Evolutionary conservation across 2,113 vertebrate species (phyloP).

Genomic region (Ophiodon elongatus): DNA sequence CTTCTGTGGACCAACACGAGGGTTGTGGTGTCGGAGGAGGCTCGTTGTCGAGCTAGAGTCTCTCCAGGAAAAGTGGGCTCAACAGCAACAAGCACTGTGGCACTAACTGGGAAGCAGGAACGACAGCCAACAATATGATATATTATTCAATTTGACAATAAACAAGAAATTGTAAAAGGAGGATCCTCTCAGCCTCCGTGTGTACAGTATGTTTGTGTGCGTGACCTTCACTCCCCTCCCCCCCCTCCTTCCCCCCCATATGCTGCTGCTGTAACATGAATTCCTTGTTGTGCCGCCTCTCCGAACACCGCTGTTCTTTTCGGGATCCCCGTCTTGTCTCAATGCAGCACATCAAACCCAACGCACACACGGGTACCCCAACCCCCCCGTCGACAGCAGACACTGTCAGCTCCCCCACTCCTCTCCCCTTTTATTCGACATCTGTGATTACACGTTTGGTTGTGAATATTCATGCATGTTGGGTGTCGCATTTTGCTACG

Average conservation of each 20-base stretch:
- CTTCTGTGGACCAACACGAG: too few species aligned
- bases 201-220: neutral
- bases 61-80: neutral
- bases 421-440: constrained; percentile 35
- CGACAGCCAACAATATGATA: neutral
- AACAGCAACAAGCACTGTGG: neutral
- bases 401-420: constrained; percentile 23
- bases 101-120: neutral
- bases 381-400: neutral
- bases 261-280: constrained; percentile 25
- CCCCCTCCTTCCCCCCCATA: too few species aligned
- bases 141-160: neutral
- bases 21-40: too few species aligned
- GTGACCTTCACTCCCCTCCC: constrained; percentile 47
- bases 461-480: constrained; percentile 66
- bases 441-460: constrained; percentile 43
- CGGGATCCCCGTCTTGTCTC: constrained; percentile 62
- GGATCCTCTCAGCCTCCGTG: neutral
- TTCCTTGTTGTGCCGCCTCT: constrained; percentile 46
- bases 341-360: constrained; percentile 57
- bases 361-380: constrained; percentile 42
- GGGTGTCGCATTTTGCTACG: constrained; percentile 41
- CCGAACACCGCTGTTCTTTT: constrained; percentile 44
- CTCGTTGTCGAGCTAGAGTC: constrained; percentile 6
- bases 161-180: neutral